Base-by-base conservation (phyloP, 2,797 vertebrate species). In the Halcyon smyrnensis region DNA sequence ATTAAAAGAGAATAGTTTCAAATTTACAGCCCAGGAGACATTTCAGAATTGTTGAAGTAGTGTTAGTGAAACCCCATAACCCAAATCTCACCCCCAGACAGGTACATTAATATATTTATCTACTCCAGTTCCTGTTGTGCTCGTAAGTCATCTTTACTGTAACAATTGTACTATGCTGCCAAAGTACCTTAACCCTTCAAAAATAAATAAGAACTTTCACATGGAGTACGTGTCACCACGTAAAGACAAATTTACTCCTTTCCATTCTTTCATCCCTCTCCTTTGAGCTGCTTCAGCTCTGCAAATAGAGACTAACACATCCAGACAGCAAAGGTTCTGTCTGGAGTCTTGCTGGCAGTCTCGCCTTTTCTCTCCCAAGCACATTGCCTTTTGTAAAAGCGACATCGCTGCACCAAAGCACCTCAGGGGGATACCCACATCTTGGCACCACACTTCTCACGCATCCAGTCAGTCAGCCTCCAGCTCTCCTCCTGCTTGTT, bases 21-120 rank as follows among this genome's bases (percentile, higher is more conserved):
- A 97, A 97, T 97, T 97, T 98, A 97, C 85, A 96, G 76, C 83
- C 92, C 74, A 96, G 95, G 87, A 98, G 95, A 96, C 70, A 84
- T 84, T 97, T 84, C 90, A 60, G 87, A 97, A 95, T 87, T 98
- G 93, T 48, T 94, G 90, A 96, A 97, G 92, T 9, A 89, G 41
- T 81, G 87, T 94, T 96, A 97, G 95, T 93, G 93, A 96, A 97
- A 95, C 70, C 37, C 80, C 81, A 92, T 89, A 96, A 97, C 89
- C 95, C 79, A 64, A 60, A 75, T 90, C 95, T 97, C 56, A 63
- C 75, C 69, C 45, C 64, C 18, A 81, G 71, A 93, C 67, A 96
- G 63, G 77, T 84, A 94, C 67, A 62, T 91, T 76, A 79, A 64
- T 80, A 88, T 73, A 97, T 95, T 97, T 93, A 96, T 89, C 84